Base-by-base conservation (phyloP, 2,113 vertebrate species). In the Barnardius zonarius region DNA sequence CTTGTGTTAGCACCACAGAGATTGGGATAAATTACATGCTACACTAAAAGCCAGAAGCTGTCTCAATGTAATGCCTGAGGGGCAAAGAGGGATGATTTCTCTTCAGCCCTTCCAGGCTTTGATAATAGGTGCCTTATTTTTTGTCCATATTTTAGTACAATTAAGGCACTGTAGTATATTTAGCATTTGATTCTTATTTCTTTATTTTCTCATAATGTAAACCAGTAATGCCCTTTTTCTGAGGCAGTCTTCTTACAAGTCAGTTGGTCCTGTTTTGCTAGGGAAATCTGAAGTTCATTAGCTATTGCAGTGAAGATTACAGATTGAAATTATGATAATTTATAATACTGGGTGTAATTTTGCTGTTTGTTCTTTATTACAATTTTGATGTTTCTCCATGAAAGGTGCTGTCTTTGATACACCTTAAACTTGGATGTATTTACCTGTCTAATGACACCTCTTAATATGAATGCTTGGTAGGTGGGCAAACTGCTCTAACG, bases 361-460 rank as follows among this genome's bases (percentile, higher is more conserved):
- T 82, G 17, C 31, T 86, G 66, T 76, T 90, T 90, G 80, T 87
- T 96, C 68, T 93, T 67, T 82, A 66, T 90, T 75, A 73, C 13
- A 20, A 0, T 92, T 94, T 70, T 93, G 39, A 78, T 90, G 83
- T 84, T 92, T 88, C 78, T 85, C 74, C 69, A 3, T 93, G 88
- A 76, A 86, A 93, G 57, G 11, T 84, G 28, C 66, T 75, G 61
- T 81, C 90, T 95, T 95, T 94, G 90, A 90, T 86, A 79, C 77
- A 84, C 89, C 74, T 92, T 94, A 83, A 89, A 67, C 9, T 57
- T 57, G 52, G 24, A 41, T 75, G 17, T 48, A 70, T 81, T 88
- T 92, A 54, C 48, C 52, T 87, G 66, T 82, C 62, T 96, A 83
- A 95, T 89, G 77, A 76, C 4, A 22, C 13, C 14, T 82, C 10